Conservation (phyloP, 2,797 vertebrate species). For the Pterois miles region DNA sequence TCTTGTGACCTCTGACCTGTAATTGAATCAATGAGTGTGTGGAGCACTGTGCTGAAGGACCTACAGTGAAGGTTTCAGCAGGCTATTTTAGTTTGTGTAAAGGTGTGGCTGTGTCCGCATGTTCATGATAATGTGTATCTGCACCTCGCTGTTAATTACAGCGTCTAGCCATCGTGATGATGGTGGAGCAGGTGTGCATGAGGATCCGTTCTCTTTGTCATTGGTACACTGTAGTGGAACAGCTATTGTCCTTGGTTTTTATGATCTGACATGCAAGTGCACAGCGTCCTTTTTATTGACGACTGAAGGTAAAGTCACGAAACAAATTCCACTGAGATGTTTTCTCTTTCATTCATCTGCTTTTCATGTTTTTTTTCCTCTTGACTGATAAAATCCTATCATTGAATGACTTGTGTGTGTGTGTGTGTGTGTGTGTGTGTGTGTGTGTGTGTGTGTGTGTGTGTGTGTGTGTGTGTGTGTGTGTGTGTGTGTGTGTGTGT, state of each 20-base stretch:
- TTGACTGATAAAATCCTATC: background rate
- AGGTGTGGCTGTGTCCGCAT: conserved; percentile 43
- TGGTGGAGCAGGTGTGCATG: conserved; percentile 53
- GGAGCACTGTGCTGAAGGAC: conserved; percentile 55
- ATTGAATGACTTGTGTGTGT: background rate
- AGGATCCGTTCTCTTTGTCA: conserved; percentile 50
- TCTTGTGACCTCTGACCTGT: conserved; percentile 76
- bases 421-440: background rate
- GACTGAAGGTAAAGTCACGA: background rate
- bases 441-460: background rate
- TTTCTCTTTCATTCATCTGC: background rate
- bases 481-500: background rate
- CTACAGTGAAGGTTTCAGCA: conserved; percentile 55
- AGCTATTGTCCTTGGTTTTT: conserved; percentile 46
- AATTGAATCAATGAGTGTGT: conserved; percentile 69
- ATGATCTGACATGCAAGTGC: conserved; percentile 20
- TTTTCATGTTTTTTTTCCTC: background rate
- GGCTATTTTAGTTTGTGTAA: conserved; percentile 35
- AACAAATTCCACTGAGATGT: background rate
- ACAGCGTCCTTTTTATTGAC: conserved; percentile 14
- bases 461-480: background rate
- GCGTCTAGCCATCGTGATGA: conserved; percentile 41
- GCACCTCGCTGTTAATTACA: conserved; percentile 45
- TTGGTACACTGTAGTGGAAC: conserved; percentile 26
- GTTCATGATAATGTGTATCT: conserved; percentile 17